Evolutionary conservation across 2,113 vertebrate species (phyloP).

Genomic region (Peromyscus maniculatus): DNA sequence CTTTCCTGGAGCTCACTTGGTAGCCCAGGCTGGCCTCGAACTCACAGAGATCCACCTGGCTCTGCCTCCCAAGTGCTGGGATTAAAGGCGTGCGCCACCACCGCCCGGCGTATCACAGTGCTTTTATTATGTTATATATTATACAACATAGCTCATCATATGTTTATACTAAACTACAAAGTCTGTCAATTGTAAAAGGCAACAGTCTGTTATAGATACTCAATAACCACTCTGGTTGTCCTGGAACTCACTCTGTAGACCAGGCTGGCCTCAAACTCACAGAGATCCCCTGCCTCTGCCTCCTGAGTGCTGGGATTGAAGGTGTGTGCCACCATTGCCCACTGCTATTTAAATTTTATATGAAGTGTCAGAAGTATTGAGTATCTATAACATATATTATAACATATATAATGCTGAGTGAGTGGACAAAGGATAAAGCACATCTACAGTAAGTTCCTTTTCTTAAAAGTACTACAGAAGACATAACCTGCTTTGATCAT

Average conservation of each 20-base stretch:
- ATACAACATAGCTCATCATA: neutral
- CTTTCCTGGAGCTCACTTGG: no score
- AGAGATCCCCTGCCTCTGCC: neutral
- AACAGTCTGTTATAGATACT: neutral
- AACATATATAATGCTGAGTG: neutral
- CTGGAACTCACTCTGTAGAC: neutral
- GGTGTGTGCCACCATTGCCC: no score
- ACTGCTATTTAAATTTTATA: neutral
- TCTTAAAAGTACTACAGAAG: neutral
- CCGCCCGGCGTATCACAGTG: neutral
- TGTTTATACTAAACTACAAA: neutral
- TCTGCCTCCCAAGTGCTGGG: no score
- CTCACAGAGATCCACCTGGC: no score
- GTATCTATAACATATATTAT: no score
- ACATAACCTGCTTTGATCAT: neutral
- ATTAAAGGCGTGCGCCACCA: no score
- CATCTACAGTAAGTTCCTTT: neutral
- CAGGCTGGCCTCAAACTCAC: neutral
- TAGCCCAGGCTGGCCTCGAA: no score
- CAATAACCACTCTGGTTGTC: neutral
- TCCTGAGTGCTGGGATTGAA: neutral
- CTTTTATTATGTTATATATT: neutral
- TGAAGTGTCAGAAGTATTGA: neutral
- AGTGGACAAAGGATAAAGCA: neutral
- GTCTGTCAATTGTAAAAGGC: neutral